Evolutionary conservation across 2,888 invertebrate genomes (phyloP), one percentile per base, ranked within the genome.

Genomic region (Nymphalis polychloros): DNA sequence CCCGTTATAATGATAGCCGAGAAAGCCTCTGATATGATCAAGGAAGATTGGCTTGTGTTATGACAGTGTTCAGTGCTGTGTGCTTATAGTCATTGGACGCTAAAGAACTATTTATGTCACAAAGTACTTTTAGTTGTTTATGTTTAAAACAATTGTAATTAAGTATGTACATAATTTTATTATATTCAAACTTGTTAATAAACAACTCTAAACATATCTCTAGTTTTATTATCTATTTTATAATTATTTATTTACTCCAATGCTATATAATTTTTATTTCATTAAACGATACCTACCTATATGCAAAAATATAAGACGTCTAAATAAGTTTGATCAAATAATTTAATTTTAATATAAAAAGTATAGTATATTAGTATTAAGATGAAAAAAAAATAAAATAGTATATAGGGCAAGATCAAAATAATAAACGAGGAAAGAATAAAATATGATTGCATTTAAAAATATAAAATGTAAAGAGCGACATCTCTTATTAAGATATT

Each of bases 1-100:
- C 97, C 97, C 0, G 95, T 95, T 1, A 97, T 98, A 57, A 97
- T 97, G 97, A 97, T 98, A 63, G 98, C 96, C 0, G 97, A 98
- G 80, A 97, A 97, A 83, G 97, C 95, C 0, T 95, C 97, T 8
- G 97, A 98, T 81, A 94, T 98, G 94, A 96, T 98, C 72, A 97
- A 97, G 83, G 95, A 97, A 83, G 97, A 97, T 85, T 97, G 97
- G 97, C 94, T 94, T 63, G 89, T 87, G 77, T 92, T 87, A 90
- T 92, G 92, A 93, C 88, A 87, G 84, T 80, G 84, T 81, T 81
- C 52, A 59, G 55, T 73, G 68, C 55, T 69, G 71, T 72, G 74
- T 73, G 71, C 63, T 59, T 68, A 69, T 76, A 78, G 74, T 76
- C 76, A 79, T 74, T 73, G 69, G 65, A 75, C 64, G 67, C 66